Evolutionary conservation across 2,888 invertebrate genomes (phyloP), one percentile per base, ranked within the genome.

Genomic region (Brachyptera risi): DNA sequence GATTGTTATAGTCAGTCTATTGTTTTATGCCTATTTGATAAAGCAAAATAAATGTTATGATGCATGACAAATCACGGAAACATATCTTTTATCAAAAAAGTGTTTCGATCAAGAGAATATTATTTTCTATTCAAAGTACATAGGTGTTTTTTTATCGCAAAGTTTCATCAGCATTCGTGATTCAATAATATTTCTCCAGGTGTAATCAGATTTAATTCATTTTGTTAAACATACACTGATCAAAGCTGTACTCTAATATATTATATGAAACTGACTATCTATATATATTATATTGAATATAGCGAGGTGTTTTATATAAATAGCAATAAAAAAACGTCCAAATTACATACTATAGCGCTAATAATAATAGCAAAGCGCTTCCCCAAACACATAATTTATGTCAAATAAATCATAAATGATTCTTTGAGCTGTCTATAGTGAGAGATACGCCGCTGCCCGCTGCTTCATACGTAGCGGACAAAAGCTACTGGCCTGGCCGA

Each of bases 351-450:
- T 54, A 17, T 54, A 13, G 11, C 3, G 19, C 54, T 54, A 37
- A 54, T 54, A 54, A 54, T 54, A 54, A 54, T 54, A 54, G 54
- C 37, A 54, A 51, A 54, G 37, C 31, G 23, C 35, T 54, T 54
- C 37, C 59, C 54, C n/a, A 44, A 63, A 60, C 63, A 56, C 54
- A 60, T 63, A 63, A 63, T 63, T 63, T 63, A 63, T 58, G 63
- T 63, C 63, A 60, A 63, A 63, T 63, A 63, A 63, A 63, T 63
- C 63, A 63, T 38, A 56, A 37, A 42, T 57, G 61, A 57, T 61
- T 61, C 15, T 37, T 44, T 24, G 19, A 35, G 54, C 35, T 54
- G 54, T 37, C 35, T 13, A n/a, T 19, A 11, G 3, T 17, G 44
- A 21, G 17, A 44, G n/a, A n/a, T 5, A 42, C 31, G 35, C 42